These are phyloP conservation scores for Cyanistes caeruleus DNA, from an alignment of 2,113 vertebrate genomes.

Conservation along the genomic window DNA sequence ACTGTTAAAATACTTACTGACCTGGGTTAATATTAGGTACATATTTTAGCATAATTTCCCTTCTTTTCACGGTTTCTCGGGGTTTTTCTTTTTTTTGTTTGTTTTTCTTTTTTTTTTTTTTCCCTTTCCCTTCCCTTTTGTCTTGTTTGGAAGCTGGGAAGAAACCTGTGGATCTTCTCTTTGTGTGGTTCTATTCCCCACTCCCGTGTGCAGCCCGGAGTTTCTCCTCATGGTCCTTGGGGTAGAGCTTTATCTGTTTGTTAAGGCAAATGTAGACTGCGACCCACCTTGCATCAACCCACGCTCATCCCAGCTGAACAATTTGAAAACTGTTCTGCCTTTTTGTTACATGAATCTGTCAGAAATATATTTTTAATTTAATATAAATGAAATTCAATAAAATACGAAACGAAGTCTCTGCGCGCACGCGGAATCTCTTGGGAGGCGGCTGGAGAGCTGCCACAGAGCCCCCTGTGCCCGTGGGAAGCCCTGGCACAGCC, in stretches of 20 bases:
- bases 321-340: constrained; percentile 95
- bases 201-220: constrained; percentile 52
- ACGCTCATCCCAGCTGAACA: constrained; percentile 81
- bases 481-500: background rate
- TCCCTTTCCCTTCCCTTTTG: constrained; percentile 15
- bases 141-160: constrained; percentile 73
- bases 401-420: constrained; percentile 80
- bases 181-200: constrained; percentile 54
- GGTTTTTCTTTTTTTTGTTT: background rate
- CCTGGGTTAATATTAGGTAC: constrained; percentile 79
- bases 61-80: constrained; percentile 46
- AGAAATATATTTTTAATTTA: constrained; percentile 99
- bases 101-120: background rate
- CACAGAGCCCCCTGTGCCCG: rapidly evolving
- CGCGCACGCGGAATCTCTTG: background rate
- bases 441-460: background rate
- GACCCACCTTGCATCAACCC: constrained; percentile 76
- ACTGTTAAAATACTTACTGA: constrained; percentile 79
- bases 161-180: constrained; percentile 66
- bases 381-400: constrained; percentile 99
- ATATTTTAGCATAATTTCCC: constrained; percentile 80
- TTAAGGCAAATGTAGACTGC: constrained; percentile 73
- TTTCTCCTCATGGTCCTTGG: constrained; percentile 63
- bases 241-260: constrained; percentile 73
- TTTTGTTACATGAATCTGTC: constrained; percentile 99